Conservation (phyloP, 2,113 vertebrate genomes). For the Hystrix cristata region DNA sequence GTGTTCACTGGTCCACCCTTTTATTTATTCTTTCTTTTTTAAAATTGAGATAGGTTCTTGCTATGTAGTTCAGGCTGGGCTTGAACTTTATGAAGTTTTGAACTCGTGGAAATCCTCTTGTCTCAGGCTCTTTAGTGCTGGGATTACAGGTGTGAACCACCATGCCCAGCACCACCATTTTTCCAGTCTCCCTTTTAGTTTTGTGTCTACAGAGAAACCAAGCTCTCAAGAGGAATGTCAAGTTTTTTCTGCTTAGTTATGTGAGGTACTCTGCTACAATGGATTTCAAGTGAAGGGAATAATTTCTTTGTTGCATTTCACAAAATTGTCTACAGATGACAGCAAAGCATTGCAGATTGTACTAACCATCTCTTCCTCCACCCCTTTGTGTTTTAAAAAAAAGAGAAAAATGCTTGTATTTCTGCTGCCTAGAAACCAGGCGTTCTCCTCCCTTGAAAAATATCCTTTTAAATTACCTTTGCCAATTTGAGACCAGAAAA, state of each 20-base stretch:
- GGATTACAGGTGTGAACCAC: too few species aligned
- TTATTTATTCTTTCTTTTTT: too few species aligned
- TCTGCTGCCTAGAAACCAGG: neutral
- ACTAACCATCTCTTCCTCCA: neutral
- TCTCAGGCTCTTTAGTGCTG: too few species aligned
- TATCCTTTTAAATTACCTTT: neutral
- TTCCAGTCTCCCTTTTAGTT: neutral
- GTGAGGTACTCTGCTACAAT: neutral
- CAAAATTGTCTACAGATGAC: constrained; percentile 1
- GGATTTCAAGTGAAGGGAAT: neutral
- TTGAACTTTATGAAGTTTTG: too few species aligned
- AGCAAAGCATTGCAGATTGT: neutral
- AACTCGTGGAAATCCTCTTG: too few species aligned
- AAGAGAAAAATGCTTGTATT: neutral
- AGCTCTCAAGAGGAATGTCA: neutral
- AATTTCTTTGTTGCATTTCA: constrained; percentile 33
- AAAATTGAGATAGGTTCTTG: too few species aligned
- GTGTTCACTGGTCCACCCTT: too few species aligned
- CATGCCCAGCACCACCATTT: too few species aligned
- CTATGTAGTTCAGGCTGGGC: too few species aligned
- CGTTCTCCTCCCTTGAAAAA: neutral
- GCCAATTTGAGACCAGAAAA: neutral
- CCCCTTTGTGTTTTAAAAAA: constrained; percentile 29
- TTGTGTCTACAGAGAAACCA: neutral
- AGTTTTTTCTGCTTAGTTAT: neutral